Percentiles rank a stretch among this genome's conserved stretches.
Evolutionary conservation across 2,797 vertebrate species (phyloP).

Genomic region (Micromesistius poutassou): DNA sequence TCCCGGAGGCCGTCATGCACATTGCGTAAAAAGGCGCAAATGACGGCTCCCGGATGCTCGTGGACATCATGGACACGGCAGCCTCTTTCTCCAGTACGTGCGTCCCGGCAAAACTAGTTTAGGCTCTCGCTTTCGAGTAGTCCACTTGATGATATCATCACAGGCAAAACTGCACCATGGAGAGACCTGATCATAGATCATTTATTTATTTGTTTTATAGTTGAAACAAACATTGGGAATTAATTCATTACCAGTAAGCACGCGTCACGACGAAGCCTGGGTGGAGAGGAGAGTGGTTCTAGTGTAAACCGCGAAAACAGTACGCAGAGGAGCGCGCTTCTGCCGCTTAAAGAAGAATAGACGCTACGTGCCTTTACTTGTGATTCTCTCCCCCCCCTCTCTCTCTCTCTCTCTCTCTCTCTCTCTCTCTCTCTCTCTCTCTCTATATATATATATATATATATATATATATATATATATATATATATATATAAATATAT

Average conservation of each 20-base stretch:
- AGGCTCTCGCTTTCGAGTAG: background rate
- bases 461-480: too few species aligned
- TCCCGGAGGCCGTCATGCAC: conserved; percentile 61
- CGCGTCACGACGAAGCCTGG: background rate
- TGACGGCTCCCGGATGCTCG: conserved; percentile 3
- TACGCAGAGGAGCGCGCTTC: background rate
- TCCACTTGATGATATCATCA: conserved; percentile 33
- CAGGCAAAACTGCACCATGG: background rate
- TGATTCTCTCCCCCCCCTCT: background rate
- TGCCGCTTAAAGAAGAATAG: background rate
- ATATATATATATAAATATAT: too few species aligned
- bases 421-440: conserved; percentile 15
- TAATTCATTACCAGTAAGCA: background rate
- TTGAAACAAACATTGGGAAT: conserved; percentile 1
- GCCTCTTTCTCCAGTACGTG: background rate
- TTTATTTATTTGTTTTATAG: background rate
- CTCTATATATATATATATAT: too few species aligned
- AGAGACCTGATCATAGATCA: background rate
- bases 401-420: conserved; percentile 10
- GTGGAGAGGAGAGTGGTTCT: background rate
- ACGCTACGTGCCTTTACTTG: conserved; percentile 1
- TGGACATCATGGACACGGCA: background rate
- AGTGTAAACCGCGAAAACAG: background rate
- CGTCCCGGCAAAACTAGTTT: background rate
- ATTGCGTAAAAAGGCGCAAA: conserved; percentile 39